Conservation (phyloP, 2,113 vertebrate species). For the Galbula dea region DNA sequence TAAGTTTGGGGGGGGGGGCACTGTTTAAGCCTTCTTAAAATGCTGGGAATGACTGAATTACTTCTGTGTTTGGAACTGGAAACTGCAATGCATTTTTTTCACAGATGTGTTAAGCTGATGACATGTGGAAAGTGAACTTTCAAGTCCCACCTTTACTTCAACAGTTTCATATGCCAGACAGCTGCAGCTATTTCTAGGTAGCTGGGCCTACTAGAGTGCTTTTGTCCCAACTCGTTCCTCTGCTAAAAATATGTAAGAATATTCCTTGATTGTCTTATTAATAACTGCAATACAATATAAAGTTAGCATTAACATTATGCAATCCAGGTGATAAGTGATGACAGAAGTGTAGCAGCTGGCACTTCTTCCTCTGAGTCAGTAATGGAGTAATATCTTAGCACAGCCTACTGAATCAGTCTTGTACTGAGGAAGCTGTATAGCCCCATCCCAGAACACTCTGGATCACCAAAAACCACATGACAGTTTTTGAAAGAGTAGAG, state of each 20-base stretch:
- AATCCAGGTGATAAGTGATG: constrained; percentile 37
- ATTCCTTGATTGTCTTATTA: constrained; percentile 42
- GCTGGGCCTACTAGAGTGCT: not conserved
- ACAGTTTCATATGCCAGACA: not conserved
- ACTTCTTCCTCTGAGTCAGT: not conserved
- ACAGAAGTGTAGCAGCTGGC: not conserved
- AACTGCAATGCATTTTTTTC: not conserved
- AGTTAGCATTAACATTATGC: constrained; percentile 19
- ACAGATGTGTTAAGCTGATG: not conserved
- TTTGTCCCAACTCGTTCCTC: constrained; percentile 19
- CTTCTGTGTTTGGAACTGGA: not conserved
- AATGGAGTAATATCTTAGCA: not conserved
- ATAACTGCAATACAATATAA: constrained; percentile 30
- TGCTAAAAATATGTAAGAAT: constrained; percentile 37
- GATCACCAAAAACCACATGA: not conserved
- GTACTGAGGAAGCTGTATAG: not conserved
- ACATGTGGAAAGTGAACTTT: not conserved
- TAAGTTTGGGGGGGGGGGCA: too few species aligned
- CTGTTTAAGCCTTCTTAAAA: not conserved
- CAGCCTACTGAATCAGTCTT: not conserved
- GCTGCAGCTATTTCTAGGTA: constrained; percentile 21
- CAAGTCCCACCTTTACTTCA: not conserved
- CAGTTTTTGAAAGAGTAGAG: not conserved
- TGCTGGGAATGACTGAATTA: not conserved
- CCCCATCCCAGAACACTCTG: not conserved